Base-by-base conservation (phyloP, 2,113 vertebrate genomes). In the Stomatorhinus ivindoensis region DNA sequence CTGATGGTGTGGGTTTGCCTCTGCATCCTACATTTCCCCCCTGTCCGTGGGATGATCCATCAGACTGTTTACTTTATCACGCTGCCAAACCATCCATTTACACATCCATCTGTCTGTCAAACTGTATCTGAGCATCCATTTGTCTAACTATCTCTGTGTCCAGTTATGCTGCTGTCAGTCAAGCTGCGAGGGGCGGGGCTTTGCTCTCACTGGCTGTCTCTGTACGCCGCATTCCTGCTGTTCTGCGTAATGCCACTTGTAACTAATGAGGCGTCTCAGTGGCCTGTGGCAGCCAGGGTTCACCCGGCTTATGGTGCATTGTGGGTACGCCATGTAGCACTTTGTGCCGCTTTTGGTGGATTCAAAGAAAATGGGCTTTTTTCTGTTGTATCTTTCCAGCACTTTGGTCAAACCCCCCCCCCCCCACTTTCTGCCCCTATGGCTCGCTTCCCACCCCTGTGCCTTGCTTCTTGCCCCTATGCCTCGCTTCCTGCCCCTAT, bases 61-160 rank as follows among this genome's bases (percentile, higher is more conserved):
- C 96, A 96, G 96, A 93, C 95, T 94, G 94, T 96, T 96, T 96
- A 95, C 94, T 94, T 95, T 95, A 96, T 96, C 95, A 94, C 94
- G 92, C 94, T 95, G 95, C 94, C 95, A 95, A 95, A 96, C 95
- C 94, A 95, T 95, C 94, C 95, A 95, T 96, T 95, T 95, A 94
- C 91, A 90, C 93, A 92, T 93, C 95, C 95, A 95, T 96, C 95
- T 96, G 96, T 95, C 95, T 95, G 95, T 96, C 96, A 96, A 93
- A 94, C 94, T 95, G 94, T 94, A 96, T 96, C 92, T 95, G 94
- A 93, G 92, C 93, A 92, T 94, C 94, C 94, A 95, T 96, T 96
- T 95, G 95, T 96, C 95, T 94, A 96, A 95, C 94, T 94, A 95
- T 94, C 93, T 94, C 94, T 92, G 91, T 91, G 92, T 95, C 94